Conservation (phyloP, 1,140 invertebrate species). For the Chrysomallon squamiferum region DNA sequence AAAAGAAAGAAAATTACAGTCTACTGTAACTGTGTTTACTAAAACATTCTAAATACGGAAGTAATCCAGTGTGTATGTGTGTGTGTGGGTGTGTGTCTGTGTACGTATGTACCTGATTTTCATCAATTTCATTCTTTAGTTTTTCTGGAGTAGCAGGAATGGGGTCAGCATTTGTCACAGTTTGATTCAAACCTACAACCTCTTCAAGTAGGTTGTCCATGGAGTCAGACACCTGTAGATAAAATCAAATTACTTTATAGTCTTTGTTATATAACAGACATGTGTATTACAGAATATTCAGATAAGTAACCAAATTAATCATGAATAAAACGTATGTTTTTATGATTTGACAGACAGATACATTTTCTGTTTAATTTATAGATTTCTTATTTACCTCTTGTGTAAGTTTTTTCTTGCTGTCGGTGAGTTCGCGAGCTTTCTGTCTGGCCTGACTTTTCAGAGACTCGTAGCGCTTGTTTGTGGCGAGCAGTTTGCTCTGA, state of each 20-base stretch:
- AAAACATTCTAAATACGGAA: too few species aligned
- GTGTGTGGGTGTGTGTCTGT: too few species aligned
- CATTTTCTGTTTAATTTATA: too few species aligned
- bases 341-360: too few species aligned
- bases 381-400: conserved; percentile 64
- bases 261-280: too few species aligned
- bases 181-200: conserved; percentile 76
- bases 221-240: conserved; percentile 85
- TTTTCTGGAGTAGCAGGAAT: conserved; percentile 93
- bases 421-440: conserved; percentile 82
- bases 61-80: too few species aligned
- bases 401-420: conserved; percentile 75
- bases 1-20: too few species aligned
- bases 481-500: conserved; percentile 84
- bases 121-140: conserved; percentile 92
- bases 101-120: conserved; percentile 79
- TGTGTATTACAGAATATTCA: too few species aligned
- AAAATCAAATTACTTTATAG: neutral
- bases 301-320: too few species aligned
- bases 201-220: conserved; percentile 90
- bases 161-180: conserved; percentile 85
- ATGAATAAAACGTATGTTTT: too few species aligned
- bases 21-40: too few species aligned
- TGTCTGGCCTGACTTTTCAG: conserved; percentile 81
- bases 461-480: conserved; percentile 87